phyloP scores from a whole-genome alignment of 2,113 vertebrate genomes.

The Sylvilagus bachmani region DNA sequence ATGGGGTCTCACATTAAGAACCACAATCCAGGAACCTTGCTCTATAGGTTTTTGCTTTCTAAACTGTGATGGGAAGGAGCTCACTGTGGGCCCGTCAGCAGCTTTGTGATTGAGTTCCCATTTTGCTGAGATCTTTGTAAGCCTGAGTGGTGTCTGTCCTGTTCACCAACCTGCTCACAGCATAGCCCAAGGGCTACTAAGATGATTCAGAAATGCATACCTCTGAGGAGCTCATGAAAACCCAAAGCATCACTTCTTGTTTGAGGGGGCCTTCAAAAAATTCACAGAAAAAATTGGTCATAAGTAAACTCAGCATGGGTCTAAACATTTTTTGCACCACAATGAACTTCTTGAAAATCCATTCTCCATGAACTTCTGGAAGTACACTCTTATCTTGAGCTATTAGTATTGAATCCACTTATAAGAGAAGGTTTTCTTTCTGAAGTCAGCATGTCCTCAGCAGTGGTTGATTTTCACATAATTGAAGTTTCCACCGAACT shows the following conservation, averaged over 20 bases:
- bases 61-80: neutral
- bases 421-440: neutral
- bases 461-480: neutral
- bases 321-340: too few relatives aligned
- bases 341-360: too few relatives aligned
- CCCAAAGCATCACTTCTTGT: neutral
- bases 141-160: fast-evolving
- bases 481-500: neutral
- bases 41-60: neutral
- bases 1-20: too few relatives aligned
- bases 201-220: fast-evolving
- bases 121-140: neutral
- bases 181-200: fast-evolving
- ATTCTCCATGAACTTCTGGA: too few relatives aligned
- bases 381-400: neutral
- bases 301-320: too few relatives aligned
- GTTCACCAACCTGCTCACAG: fast-evolving
- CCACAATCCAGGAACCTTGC: too few relatives aligned
- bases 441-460: neutral
- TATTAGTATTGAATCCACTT: neutral
- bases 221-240: fast-evolving
- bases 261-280: too few relatives aligned
- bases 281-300: too few relatives aligned
- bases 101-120: neutral
- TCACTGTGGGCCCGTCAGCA: neutral